These are phyloP conservation scores for Apogon talboti DNA, from an alignment of 2,797 vertebrate genomes.

Conservation along the genomic window DNA sequence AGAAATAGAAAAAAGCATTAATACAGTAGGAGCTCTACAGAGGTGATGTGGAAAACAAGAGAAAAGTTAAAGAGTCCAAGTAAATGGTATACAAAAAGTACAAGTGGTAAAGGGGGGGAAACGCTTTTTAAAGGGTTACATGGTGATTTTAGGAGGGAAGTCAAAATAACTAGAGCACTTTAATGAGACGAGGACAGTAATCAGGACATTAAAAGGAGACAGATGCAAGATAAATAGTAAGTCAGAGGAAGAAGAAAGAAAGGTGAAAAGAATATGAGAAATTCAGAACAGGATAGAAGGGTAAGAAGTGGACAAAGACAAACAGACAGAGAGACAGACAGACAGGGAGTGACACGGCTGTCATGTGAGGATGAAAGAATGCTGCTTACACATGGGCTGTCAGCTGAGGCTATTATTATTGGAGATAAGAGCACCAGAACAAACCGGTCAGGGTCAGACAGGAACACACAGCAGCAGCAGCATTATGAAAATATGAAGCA, in stretches of 20 bases:
- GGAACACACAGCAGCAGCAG: conserved; percentile 12
- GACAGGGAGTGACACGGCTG: conserved; percentile 51
- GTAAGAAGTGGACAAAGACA: conserved; percentile 32
- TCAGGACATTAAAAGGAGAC: conserved; percentile 2
- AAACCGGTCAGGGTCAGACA: conserved; percentile 65
- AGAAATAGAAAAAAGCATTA: background rate
- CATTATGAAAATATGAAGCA: conserved; percentile 29
- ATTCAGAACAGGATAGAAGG: conserved; percentile 7
- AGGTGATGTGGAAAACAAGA: background rate
- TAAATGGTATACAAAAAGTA: too few species aligned
- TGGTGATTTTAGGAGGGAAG: background rate
- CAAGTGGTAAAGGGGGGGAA: too few species aligned
- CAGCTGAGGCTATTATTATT: conserved; percentile 82
- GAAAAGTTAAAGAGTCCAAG: too few species aligned
- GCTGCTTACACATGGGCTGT: conserved; percentile 75
- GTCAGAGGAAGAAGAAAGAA: background rate
- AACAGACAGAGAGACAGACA: conserved; percentile 21
- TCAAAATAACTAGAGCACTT: background rate
- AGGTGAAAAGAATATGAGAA: background rate
- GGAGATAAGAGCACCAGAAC: conserved; percentile 76
- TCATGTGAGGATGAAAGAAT: conserved; percentile 83
- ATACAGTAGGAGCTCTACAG: conserved; percentile 1
- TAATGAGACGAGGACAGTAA: background rate
- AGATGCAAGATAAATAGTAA: background rate
- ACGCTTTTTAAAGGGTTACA: too few species aligned